Conservation (phyloP, 2,113 vertebrate species). For the Cyprinodon variegatus region DNA sequence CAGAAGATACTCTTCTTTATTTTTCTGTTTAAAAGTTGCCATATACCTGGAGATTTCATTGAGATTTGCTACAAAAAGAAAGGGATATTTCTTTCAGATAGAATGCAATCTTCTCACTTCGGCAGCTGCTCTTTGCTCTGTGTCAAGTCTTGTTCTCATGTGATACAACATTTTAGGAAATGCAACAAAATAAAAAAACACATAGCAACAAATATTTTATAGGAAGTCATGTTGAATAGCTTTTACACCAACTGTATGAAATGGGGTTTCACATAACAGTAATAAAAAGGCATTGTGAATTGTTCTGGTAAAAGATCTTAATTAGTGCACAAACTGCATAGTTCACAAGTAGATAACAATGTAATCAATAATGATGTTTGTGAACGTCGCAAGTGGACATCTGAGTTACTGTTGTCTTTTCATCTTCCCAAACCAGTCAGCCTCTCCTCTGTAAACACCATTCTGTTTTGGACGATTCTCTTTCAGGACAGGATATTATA, state of each 20-base stretch:
- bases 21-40: not conserved
- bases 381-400: too few species aligned
- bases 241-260: not conserved
- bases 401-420: too few species aligned
- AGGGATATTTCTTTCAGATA: not conserved
- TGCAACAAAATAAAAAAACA: not conserved
- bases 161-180: not conserved
- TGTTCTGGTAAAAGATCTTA: not conserved
- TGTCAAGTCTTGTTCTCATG: not conserved
- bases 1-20: not conserved
- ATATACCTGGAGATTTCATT: not conserved
- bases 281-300: too few species aligned
- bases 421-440: too few species aligned
- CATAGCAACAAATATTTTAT: not conserved
- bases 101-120: not conserved
- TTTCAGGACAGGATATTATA: too few species aligned
- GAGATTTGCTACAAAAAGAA: not conserved
- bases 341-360: not conserved
- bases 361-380: too few species aligned
- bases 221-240: not conserved
- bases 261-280: not conserved
- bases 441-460: too few species aligned
- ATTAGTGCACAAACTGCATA: not conserved
- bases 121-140: not conserved
- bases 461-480: too few species aligned